Evolutionary conservation across 2,113 vertebrate species (phyloP).

Genomic region (Alouatta palliata): DNA sequence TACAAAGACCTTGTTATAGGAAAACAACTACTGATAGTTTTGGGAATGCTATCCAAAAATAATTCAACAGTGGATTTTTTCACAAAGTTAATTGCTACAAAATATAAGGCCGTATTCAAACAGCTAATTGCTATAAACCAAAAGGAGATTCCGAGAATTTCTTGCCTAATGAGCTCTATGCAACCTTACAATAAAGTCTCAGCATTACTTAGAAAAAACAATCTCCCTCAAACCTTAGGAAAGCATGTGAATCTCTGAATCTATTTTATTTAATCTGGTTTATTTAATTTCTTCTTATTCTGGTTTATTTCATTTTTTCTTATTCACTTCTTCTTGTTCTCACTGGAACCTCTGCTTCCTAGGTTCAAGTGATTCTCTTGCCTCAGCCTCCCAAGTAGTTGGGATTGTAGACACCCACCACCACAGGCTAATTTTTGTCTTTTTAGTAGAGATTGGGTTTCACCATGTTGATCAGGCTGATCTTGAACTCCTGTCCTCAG

Average conservation of each 20-base stretch:
- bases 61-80: constrained; percentile 71
- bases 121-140: constrained; percentile 71
- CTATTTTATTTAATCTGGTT: neutral
- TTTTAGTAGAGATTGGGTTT: neutral
- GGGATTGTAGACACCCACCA: neutral
- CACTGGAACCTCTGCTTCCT: neutral
- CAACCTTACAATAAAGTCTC: neutral
- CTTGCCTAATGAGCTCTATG: constrained; percentile 64
- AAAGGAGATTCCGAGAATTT: constrained; percentile 71
- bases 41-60: constrained; percentile 65
- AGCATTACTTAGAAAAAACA: neutral
- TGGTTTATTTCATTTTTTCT: constrained; percentile 17
- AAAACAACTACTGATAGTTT: constrained; percentile 52
- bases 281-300: neutral
- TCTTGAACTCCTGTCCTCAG: neutral
- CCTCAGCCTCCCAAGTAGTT: neutral
- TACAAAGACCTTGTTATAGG: constrained; percentile 44
- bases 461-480: neutral
- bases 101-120: constrained; percentile 61
- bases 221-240: neutral
- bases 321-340: neutral
- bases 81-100: constrained; percentile 75
- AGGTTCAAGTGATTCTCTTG: neutral
- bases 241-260: neutral
- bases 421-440: neutral